phyloP scores from a whole-genome alignment of 35 echinoderm and acorn worm genomes.

The Chiridota heheva region DNA sequence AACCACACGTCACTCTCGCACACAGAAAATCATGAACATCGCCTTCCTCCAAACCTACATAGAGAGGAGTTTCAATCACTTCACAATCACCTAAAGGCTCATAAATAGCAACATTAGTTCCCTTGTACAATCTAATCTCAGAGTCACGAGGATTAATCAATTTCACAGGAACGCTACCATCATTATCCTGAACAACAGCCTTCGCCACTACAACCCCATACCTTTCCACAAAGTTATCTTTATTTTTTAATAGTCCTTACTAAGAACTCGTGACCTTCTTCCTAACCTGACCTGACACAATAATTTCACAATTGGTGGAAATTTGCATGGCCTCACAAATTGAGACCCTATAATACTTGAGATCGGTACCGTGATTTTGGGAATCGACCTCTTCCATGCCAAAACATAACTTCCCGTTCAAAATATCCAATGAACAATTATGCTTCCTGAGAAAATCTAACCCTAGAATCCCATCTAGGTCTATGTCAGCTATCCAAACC shows the following conservation, averaged over 20 bases:
- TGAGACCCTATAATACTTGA: background rate
- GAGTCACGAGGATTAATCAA: constrained; percentile 18
- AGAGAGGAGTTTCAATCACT: no score
- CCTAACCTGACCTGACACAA: background rate
- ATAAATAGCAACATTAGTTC: background rate
- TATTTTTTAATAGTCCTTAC: background rate
- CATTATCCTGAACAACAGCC: constrained; percentile 14
- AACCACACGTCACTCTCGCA: no score
- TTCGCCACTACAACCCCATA: background rate
- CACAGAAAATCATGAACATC: no score
- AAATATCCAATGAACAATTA: constrained; percentile 38
- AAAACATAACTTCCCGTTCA: background rate
- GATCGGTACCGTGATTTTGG: background rate
- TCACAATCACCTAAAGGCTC: no score
- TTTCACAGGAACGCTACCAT: background rate
- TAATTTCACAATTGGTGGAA: constrained; percentile 1
- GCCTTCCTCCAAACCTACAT: no score
- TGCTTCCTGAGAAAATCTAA: constrained; percentile 47
- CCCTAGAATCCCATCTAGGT: constrained; percentile 58
- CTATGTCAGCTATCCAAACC: constrained; percentile 41
- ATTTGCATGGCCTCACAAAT: constrained; percentile 1
- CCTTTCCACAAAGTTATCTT: background rate
- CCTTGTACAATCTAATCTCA: constrained; percentile 12
- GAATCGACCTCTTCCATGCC: background rate
- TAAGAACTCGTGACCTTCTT: background rate